These are phyloP conservation scores for Podarcis muralis DNA, from an alignment of 2,113 vertebrate genomes.

Conservation along the genomic window DNA sequence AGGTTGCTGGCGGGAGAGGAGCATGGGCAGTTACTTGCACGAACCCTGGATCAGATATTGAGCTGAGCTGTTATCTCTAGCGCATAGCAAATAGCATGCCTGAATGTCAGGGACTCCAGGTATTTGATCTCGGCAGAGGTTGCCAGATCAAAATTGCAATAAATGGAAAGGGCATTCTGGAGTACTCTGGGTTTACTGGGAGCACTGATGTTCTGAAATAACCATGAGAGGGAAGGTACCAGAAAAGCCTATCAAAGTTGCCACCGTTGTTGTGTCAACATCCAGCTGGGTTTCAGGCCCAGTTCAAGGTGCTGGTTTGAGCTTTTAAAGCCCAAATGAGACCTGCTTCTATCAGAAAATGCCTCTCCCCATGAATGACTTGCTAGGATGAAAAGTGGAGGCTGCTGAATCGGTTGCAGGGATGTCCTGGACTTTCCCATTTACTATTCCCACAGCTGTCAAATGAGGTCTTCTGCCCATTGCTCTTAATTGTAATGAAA, in stretches of 20 bases:
- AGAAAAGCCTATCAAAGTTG: neutral
- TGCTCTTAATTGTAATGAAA: too few species aligned
- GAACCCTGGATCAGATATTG: rapidly evolving
- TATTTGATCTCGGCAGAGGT: neutral
- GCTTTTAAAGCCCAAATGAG: neutral
- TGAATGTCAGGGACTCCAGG: neutral
- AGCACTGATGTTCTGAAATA: neutral
- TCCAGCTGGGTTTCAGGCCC: neutral
- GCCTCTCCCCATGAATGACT: neutral
- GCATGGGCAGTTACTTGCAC: neutral
- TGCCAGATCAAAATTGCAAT: neutral
- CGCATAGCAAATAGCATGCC: neutral
- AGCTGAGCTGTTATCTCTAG: neutral
- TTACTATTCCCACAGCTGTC: too few species aligned
- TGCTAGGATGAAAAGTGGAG: too few species aligned
- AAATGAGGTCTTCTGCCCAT: too few species aligned
- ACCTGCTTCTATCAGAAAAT: neutral
- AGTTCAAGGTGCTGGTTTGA: neutral
- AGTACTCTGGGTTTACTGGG: neutral
- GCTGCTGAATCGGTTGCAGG: too few species aligned
- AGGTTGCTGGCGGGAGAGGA: neutral
- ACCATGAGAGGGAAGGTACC: neutral
- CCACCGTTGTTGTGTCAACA: neutral
- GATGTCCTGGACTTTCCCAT: too few species aligned
- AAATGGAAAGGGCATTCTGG: neutral